These are phyloP conservation scores for Adelges cooleyi DNA, from an alignment of 1,140 invertebrate genomes.

Conservation along the genomic window DNA sequence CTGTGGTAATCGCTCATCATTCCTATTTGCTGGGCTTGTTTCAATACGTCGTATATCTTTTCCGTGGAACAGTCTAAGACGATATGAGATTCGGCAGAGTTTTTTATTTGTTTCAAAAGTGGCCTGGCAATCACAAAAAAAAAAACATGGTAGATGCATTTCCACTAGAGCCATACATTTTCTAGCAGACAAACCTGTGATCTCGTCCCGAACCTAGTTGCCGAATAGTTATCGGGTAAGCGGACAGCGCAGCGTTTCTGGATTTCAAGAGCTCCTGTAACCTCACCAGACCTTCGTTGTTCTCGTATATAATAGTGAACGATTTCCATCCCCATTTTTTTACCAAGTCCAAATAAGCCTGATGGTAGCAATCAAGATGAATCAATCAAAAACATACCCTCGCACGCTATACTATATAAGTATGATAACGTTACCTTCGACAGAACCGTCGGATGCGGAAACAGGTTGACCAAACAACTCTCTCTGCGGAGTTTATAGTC, in stretches of 20 bases:
- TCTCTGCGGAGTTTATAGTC: conserved; percentile 74
- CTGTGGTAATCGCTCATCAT: conserved; percentile 91
- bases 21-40: conserved; percentile 87
- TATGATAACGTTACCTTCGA: conserved; percentile 61
- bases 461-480: conserved; percentile 85
- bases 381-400: conserved; percentile 20
- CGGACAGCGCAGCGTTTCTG: conserved; percentile 55
- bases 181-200: conserved; percentile 46
- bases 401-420: background rate
- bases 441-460: conserved; percentile 78
- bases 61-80: conserved; percentile 81
- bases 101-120: conserved; percentile 81
- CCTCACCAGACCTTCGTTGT: conserved; percentile 82
- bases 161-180: background rate
- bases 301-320: conserved; percentile 91
- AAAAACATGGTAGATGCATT: background rate
- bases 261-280: conserved; percentile 86
- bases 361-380: conserved; percentile 37
- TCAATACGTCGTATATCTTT: conserved; percentile 69
- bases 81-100: conserved; percentile 78
- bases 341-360: conserved; percentile 84
- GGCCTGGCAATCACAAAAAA: conserved; percentile 47
- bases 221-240: conserved; percentile 65
- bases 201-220: conserved; percentile 67
- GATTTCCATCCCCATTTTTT: conserved; percentile 82